Conservation (phyloP, 2,797 vertebrate species). For the Momotus momota region DNA sequence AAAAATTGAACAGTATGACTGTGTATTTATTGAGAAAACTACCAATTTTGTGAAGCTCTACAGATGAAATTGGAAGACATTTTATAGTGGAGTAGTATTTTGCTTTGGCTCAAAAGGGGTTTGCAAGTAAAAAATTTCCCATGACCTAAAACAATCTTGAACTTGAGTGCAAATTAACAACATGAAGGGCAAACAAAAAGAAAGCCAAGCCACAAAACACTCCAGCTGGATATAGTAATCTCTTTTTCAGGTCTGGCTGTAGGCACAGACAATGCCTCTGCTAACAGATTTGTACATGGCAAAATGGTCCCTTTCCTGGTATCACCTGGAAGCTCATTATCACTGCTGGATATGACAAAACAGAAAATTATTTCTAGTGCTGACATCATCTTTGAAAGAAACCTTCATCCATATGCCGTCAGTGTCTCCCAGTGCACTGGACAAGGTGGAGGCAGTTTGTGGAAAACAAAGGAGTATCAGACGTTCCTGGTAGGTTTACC, state of each 20-base stretch:
- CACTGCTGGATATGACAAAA: not conserved
- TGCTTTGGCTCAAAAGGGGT: not conserved
- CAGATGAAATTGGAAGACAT: not conserved
- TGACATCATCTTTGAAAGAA: not conserved
- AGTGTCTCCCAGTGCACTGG: not conserved
- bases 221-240: not conserved
- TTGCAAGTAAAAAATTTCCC: not conserved
- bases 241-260: not conserved
- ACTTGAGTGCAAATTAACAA: not conserved
- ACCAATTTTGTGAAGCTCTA: not conserved
- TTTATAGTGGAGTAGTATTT: not conserved
- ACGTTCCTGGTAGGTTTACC: not conserved
- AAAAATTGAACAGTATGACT: not conserved
- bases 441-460: accelerated
- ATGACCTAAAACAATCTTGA: not conserved
- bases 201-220: not conserved
- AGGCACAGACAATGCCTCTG: not conserved
- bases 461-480: not conserved
- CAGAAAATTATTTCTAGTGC: not conserved
- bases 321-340: not conserved
- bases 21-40: not conserved
- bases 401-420: not conserved
- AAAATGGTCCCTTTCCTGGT: not conserved
- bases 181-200: not conserved
- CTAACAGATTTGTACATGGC: not conserved